phyloP scores from a whole-genome alignment of 1,140 invertebrate species.

The Sipha flava region DNA sequence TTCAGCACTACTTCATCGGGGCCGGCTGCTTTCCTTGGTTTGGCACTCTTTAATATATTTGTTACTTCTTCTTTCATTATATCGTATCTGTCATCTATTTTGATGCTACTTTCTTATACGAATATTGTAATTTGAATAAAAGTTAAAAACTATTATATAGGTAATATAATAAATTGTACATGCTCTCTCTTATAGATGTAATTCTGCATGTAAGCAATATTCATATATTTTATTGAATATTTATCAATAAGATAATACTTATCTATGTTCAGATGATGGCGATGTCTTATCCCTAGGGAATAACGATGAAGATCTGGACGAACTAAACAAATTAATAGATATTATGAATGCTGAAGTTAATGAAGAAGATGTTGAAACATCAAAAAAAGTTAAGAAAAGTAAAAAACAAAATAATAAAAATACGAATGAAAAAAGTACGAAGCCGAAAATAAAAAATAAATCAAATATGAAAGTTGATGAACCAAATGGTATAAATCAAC shows the following conservation, averaged over 20 bases:
- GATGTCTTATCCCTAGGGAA: conserved; percentile 19
- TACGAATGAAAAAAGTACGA: not conserved
- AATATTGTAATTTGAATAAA: too few species aligned
- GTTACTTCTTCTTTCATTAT: too few species aligned
- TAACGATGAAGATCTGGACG: conserved; percentile 25
- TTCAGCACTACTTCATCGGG: conserved; percentile 7
- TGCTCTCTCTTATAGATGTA: too few species aligned
- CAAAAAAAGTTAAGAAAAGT: conserved; percentile 10
- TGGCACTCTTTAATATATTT: too few species aligned
- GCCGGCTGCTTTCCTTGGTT: conserved; percentile 24
- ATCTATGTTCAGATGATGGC: conserved; percentile 23
- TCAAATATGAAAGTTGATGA: not conserved
- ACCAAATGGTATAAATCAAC: not conserved
- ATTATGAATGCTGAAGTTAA: conserved; percentile 26
- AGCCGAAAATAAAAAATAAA: not conserved
- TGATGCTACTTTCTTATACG: not conserved
- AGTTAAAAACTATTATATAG: too few species aligned
- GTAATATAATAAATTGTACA: too few species aligned
- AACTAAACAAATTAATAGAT: conserved; percentile 22
- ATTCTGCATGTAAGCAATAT: too few species aligned
- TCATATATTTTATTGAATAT: too few species aligned
- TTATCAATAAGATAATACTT: too few species aligned
- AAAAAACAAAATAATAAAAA: not conserved
- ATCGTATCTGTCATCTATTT: too few species aligned
- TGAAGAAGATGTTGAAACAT: not conserved